Base-by-base conservation (phyloP, 2,797 vertebrate genomes). In the Thripadectes ignobilis region DNA sequence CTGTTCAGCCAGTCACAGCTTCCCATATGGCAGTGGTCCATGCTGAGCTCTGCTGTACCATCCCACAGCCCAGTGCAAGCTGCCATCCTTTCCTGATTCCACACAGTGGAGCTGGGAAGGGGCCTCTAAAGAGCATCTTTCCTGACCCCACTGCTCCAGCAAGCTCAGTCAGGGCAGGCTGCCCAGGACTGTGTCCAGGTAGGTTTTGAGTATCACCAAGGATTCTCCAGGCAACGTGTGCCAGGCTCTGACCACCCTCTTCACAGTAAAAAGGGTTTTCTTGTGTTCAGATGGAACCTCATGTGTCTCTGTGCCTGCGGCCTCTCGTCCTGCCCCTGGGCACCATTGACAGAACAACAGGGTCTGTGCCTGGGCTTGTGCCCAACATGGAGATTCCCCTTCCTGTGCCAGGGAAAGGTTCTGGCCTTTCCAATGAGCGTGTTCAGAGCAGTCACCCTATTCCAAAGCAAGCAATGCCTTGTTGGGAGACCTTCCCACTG, bases 301-400 rank as follows among this genome's bases (percentile, higher is more conserved):
- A 30, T 0, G 2, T 6, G 4, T 18, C 34, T 30, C 54, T 73
- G 38, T 68, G 41, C 59, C 72, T 13, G 1, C 8, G n/a, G 51
- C 48, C 46, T 61, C 58, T 32, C 3, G 52, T 16, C 30, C 73
- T 30, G 11, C 12, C 26, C 7, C 41, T 7, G 11, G 34, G 29
- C 67, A 43, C 27, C 15, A 27, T 9, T 0, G 13, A n/a, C 2
- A 34, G 39, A 81, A 46, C 34, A 32, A 59, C 1, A 0, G 12
- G 30, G 12, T 32, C 73, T 72, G 58, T 24, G 34, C 57, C 65
- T 46, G 39, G 51, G 43, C 30, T 23, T 18, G 30, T 54, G 36
- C 62, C 30, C 54, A 73, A 30, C 29, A 26, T 0, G 0, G 49
- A 85, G 29, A 43, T 69, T 34, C 58, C 61, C 23, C 58, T 46